phyloP scores from a whole-genome alignment of 2,888 invertebrate genomes.

The Phaedon cochleariae region DNA sequence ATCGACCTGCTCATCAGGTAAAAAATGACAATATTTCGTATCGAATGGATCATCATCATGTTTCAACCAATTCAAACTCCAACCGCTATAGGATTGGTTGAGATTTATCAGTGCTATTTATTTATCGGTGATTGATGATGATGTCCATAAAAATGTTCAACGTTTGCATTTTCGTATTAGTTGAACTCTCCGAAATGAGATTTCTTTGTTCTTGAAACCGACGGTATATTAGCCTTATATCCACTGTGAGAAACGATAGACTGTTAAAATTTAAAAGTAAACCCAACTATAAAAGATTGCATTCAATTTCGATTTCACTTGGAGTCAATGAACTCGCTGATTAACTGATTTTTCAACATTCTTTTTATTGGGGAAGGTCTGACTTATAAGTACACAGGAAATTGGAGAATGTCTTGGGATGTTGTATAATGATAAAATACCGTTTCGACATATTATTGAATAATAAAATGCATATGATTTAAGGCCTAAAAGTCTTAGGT shows the following conservation, averaged over 20 bases:
- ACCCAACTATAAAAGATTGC: not conserved
- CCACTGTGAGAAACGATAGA: not conserved
- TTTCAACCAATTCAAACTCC: no score
- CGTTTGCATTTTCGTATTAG: no score
- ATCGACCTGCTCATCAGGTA: no score
- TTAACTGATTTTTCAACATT: not conserved
- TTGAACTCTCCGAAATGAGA: not conserved
- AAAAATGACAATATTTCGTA: no score
- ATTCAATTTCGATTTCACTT: conserved; percentile 1
- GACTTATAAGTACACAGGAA: not conserved
- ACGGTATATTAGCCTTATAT: not conserved
- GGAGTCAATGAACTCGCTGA: not conserved
- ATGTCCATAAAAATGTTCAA: no score
- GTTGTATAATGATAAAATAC: not conserved
- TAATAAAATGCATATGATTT: not conserved
- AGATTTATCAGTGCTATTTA: no score
- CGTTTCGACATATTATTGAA: not conserved
- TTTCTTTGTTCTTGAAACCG: not conserved
- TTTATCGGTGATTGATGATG: no score
- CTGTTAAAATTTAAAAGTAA: not conserved
- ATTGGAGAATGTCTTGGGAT: not conserved
- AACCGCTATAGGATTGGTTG: no score
- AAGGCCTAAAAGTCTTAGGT: not conserved
- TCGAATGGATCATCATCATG: no score
- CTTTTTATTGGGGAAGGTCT: not conserved